Base-by-base conservation (phyloP, 2,797 vertebrate species). In the Alauda arvensis region DNA sequence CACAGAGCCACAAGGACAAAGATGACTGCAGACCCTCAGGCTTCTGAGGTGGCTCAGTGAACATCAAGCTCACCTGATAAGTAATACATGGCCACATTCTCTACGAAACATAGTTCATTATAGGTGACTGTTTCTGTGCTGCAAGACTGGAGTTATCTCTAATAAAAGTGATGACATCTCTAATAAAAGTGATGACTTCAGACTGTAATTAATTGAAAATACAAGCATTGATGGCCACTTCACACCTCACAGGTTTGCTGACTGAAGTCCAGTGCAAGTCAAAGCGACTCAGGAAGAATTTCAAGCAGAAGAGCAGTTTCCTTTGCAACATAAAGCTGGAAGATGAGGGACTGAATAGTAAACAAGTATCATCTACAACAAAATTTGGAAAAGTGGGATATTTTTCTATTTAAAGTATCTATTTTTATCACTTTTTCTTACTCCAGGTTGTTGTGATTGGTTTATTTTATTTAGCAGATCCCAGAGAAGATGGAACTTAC, bases 261-360 rank as follows among this genome's bases (percentile, higher is more conserved):
- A 99, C 98, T 14, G 98, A 99, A 96, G 98, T 99, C 66, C 99
- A 99, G 92, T 99, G 99, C 94, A 98, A 99, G 87, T 99, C 98
- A 82, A 99, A 99, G 94, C 97, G 98, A 46, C 97, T 99, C 87
- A 96, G 97, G 93, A 99, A 99, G 96, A 99, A 98, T 83, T 96
- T 97, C 53, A 98, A 98, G 93, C 96, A 95, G 89, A 96, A 91
- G 63, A 96, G 77, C 61, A 92, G 85, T 62, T 94, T 97, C 61
- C 84, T 94, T 59, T 96, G 91, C 85, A 97, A 79, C 65, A 88
- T 97, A 77, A 97, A 97, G 91, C 78, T 91, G 72, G 97, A 98
- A 85, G 98, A 97, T 77, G 97, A 98, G 71, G 97, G 98, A 88
- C 66, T 95, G 83, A 97, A 98, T 76, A 97, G 95, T 85, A 98